Conservation (phyloP, 2,888 invertebrate species). For the Amblyjoppa fuscipennis region DNA sequence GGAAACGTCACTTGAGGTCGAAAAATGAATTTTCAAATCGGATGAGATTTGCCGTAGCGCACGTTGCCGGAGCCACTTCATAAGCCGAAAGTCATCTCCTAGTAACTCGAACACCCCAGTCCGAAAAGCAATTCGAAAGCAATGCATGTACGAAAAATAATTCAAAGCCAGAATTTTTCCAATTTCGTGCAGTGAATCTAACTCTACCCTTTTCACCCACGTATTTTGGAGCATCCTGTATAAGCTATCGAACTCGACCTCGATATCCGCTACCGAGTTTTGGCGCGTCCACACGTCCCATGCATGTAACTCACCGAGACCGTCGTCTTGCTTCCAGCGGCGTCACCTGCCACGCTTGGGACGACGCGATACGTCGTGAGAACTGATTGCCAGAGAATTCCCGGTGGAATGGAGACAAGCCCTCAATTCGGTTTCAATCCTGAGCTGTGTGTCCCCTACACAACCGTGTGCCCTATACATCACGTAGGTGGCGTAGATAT, state of each 20-base stretch:
- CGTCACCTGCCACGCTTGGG: conserved; percentile 25
- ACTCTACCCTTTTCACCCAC: neutral
- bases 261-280: conserved; percentile 30
- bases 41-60: neutral
- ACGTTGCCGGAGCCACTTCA: neutral
- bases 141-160: neutral
- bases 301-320: conserved; percentile 21
- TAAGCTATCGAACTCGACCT: conserved; percentile 14
- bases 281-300: neutral
- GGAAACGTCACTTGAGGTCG: too few relatives aligned
- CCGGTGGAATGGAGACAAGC: conserved; percentile 41
- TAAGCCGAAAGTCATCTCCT: neutral
- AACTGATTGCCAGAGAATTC: conserved; percentile 47
- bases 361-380: conserved; percentile 21
- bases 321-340: conserved; percentile 7
- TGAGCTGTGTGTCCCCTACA: neutral
- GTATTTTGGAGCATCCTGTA: conserved; percentile 4
- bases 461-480: neutral
- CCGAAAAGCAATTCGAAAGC: neutral
- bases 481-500: conserved; percentile 9
- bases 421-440: conserved; percentile 6
- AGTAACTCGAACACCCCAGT: neutral
- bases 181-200: neutral
- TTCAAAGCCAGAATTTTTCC: neutral
- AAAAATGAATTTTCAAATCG: too few relatives aligned